These are phyloP conservation scores for Craseonycteris thonglongyai DNA, from an alignment of 2,113 vertebrate species.

Conservation along the genomic window DNA sequence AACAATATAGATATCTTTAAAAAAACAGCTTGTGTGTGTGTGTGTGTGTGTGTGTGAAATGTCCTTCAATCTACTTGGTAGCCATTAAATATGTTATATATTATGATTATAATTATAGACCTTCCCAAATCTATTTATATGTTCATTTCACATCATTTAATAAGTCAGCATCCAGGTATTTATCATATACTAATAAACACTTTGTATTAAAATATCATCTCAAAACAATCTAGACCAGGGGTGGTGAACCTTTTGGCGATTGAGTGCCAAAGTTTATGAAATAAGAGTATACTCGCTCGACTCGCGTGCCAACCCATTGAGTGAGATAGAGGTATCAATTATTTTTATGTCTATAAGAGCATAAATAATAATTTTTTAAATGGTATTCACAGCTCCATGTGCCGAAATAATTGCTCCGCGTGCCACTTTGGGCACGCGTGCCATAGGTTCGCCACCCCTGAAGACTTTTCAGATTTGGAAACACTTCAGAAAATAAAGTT, in stretches of 20 bases:
- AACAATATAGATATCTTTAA: background rate
- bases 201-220: background rate
- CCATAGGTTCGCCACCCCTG: too few species aligned
- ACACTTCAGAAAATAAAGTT: background rate
- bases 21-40: background rate
- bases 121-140: background rate
- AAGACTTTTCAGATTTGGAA: background rate
- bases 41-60: background rate
- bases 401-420: too few species aligned
- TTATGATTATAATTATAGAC: background rate
- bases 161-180: background rate
- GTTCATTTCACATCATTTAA: background rate
- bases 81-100: background rate
- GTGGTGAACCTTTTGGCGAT: too few species aligned
- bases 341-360: too few species aligned
- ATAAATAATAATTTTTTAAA: too few species aligned
- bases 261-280: too few species aligned
- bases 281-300: too few species aligned
- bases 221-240: background rate
- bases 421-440: too few species aligned
- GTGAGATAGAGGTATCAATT: too few species aligned
- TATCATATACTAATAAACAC: background rate
- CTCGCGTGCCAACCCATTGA: too few species aligned
- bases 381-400: too few species aligned
- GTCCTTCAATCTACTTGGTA: background rate